Conservation (phyloP, 2,113 vertebrate genomes). For the Emydura subglobosa region DNA sequence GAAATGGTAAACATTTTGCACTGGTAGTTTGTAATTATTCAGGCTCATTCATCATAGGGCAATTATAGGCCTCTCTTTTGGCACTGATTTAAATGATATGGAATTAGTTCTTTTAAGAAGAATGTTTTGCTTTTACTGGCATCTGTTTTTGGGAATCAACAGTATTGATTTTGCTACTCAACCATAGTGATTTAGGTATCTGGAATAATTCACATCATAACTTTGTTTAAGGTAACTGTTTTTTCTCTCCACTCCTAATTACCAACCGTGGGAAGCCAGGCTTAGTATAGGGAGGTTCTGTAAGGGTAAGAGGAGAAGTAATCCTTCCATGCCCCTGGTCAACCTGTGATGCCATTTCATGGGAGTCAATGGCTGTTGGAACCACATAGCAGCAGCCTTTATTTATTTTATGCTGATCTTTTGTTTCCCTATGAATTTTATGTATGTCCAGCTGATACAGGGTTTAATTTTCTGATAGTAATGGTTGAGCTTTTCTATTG, state of each 20-base stretch:
- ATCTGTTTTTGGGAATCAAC: background rate
- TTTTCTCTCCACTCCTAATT: background rate
- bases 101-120: background rate
- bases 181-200: background rate
- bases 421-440: background rate
- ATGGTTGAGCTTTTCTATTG: background rate
- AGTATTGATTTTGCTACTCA: background rate
- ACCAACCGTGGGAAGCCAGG: background rate
- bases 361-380: background rate
- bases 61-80: background rate
- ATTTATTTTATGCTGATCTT: background rate
- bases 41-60: background rate
- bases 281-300: background rate
- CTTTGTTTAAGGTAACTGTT: background rate
- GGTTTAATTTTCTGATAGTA: background rate
- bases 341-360: background rate
- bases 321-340: background rate
- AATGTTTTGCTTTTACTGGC: background rate
- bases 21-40: background rate
- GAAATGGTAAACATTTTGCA: background rate
- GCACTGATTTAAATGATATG: background rate
- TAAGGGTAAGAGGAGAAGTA: background rate
- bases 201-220: background rate
- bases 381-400: background rate
- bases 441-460: background rate